Evolutionary conservation across 2,888 invertebrate genomes (phyloP).

Genomic region (Ceratothoa steindachneri): DNA sequence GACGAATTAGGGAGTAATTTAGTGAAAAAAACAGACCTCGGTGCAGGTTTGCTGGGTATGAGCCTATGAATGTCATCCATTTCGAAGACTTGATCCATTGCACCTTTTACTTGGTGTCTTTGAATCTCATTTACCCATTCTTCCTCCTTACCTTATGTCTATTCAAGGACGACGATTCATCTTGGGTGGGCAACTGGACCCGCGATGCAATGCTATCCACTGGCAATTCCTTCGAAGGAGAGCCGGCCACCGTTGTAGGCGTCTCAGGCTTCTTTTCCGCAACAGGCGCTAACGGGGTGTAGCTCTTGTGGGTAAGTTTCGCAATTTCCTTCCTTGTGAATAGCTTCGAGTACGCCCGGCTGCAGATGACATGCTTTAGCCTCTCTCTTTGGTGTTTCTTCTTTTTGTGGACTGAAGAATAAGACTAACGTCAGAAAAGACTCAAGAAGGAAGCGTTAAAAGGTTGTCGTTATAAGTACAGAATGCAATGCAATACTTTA

Average conservation of each 20-base stretch:
- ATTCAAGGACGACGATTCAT: neutral
- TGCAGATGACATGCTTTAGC: slow-evolving; percentile 1
- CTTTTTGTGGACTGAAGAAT: neutral
- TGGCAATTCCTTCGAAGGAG: neutral
- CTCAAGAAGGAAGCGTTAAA: no score
- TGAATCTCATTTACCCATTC: neutral
- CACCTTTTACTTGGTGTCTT: no score
- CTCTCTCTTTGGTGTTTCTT: neutral
- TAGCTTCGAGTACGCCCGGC: neutral
- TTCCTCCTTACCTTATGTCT: neutral
- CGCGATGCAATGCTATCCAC: neutral
- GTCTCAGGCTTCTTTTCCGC: neutral
- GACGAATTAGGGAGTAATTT: no score
- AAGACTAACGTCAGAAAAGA: no score
- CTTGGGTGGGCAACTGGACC: neutral
- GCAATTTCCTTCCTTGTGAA: neutral
- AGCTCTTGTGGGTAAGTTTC: neutral
- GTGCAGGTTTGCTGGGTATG: no score
- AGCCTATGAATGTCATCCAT: no score
- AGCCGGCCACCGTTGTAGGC: neutral
- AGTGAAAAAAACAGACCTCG: no score
- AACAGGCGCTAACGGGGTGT: neutral
- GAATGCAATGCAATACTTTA: no score
- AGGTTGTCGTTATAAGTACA: no score
- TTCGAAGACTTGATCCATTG: no score